phyloP scores from a whole-genome alignment of 2,797 vertebrate species.

The Ctenopoma multispine region DNA sequence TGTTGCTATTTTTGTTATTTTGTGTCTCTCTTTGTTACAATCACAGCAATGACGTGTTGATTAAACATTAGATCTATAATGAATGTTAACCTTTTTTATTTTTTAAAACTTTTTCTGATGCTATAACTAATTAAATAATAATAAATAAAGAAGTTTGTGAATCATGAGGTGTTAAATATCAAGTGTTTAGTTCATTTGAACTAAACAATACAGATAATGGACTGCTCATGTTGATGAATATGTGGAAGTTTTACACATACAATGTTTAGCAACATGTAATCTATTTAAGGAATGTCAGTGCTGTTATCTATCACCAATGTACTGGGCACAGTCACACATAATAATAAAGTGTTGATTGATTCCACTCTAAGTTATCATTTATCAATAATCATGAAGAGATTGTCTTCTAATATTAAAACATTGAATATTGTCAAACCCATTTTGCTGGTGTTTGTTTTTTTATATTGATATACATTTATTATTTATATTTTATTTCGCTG shows the following conservation, averaged over 20 bases:
- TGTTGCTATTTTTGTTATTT: neutral
- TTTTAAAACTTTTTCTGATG: too few species aligned
- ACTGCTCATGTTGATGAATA: neutral
- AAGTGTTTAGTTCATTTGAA: too few species aligned
- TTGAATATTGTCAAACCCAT: neutral
- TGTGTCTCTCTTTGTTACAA: neutral
- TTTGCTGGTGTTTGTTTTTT: neutral
- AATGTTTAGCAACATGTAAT: neutral
- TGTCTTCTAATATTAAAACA: neutral
- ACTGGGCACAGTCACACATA: neutral
- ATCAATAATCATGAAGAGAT: too few species aligned
- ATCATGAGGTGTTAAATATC: too few species aligned
- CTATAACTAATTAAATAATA: too few species aligned
- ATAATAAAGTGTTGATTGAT: neutral
- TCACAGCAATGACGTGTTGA: neutral
- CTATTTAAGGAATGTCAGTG: neutral
- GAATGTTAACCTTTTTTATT: too few species aligned
- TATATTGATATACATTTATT: too few species aligned
- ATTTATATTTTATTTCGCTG: too few species aligned
- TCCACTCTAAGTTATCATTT: neutral
- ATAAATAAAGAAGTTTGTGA: too few species aligned
- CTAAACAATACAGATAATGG: too few species aligned
- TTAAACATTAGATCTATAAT: too few species aligned
- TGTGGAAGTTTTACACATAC: neutral
- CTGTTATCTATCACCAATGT: neutral